Base-by-base conservation (phyloP, 2,113 vertebrate genomes). In the Blennius ocellaris region DNA sequence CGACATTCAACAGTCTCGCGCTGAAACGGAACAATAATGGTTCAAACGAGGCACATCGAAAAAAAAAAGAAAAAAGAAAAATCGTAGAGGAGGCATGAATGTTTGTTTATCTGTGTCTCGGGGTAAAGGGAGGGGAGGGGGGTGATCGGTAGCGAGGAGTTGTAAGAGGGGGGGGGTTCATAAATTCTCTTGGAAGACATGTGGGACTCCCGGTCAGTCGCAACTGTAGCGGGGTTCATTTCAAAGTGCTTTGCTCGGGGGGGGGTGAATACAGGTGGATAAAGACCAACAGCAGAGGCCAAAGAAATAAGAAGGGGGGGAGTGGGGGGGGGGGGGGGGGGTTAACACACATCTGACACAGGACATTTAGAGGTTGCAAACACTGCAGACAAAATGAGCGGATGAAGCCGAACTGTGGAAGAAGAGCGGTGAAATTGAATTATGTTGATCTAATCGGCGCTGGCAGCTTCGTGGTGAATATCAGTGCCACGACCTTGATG, bases 1-100 rank as follows among this genome's bases (percentile, higher is more conserved):
- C 15, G 6, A 91, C 90, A 91, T 91, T 90, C 88, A 89, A 78
- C 76, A 74, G 80, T 80, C 83, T 79, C 71, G 63, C 62, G 39
- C 71, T 48, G 68, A 71, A 30, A 30, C 2, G 4, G 4, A 30
- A 30, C 21, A 30, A 30, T 30, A 60, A 62, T 75, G 9, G 6
- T 21, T 81, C 63, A 52, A 84, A 81, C 50, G 38, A 91, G 87
- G 87, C 88, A 90, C 88, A 9, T 72, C 65, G 71, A 82, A 77
- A 65, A 58, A 67, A 40, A 62, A 15, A 59, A n/a, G 47, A 45
- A 61, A 15, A 73, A 73, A 63, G 68, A 86, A 77, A 30, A 30
- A 4, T 4, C 69, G 52, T 44, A 50, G 48, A 61, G 47, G 62
- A 63, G 21, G 4, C 21, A 30, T 30, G 21, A 30, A 53, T 59